Conservation (phyloP, 2,888 invertebrate species). For the Perdita meconis region DNA sequence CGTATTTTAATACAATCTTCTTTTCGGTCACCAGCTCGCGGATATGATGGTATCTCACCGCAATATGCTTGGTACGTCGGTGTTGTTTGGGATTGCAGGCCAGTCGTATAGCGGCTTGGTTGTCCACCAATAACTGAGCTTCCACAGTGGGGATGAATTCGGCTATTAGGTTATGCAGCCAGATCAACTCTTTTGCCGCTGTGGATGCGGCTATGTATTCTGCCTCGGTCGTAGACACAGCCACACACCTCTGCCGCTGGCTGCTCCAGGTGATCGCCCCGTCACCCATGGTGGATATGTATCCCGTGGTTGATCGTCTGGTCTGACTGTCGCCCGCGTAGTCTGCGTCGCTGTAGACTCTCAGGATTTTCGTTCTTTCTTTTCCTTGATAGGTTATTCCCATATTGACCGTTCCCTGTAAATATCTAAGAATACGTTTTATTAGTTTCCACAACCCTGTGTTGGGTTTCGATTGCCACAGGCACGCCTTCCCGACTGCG, state of each 20-base stretch:
- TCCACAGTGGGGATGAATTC: neutral
- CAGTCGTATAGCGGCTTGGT: neutral
- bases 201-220: neutral
- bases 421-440: constrained; percentile 30
- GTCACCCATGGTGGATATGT: constrained; percentile 2
- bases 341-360: constrained; percentile 23
- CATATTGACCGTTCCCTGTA: constrained; percentile 1
- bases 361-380: neutral
- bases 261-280: neutral
- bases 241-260: neutral
- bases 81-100: neutral
- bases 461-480: constrained; percentile 4
- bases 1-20: neutral
- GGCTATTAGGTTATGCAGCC: neutral
- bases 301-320: constrained; percentile 19
- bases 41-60: neutral
- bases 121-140: constrained; percentile 1
- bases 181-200: neutral
- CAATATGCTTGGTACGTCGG: neutral
- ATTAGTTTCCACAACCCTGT: constrained; percentile 19
- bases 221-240: too few relatives aligned
- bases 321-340: constrained; percentile 22
- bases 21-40: neutral
- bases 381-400: constrained; percentile 15
- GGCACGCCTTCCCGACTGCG: constrained; percentile 20